Base-by-base conservation (phyloP, 2,113 vertebrate species). In the Scophthalmus maximus region DNA sequence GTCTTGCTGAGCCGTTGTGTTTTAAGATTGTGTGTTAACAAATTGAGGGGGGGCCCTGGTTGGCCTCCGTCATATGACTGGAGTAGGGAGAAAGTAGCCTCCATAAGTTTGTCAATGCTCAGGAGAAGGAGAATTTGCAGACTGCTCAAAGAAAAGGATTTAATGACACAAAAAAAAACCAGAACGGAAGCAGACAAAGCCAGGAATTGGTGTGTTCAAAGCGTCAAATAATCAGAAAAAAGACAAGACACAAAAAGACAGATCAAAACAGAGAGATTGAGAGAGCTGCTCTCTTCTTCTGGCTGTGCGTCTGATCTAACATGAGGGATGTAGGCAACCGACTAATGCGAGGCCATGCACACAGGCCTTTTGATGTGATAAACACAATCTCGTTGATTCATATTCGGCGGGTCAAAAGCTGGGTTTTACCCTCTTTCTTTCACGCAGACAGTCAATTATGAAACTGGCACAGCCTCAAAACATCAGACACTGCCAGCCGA, bases 281-380 rank as follows among this genome's bases (percentile, higher is more conserved):
- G 47, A 62, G 73, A 55, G 23, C 42, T 1, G 18, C 18, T 18
- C 18, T 46, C 18, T 15, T 68, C 68, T 63, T 57, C n/a, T 57
- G 55, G 25, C 23, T 73, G 32, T 0, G 42, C 1, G 29, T 68
- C 60, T 77, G 79, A 81, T 81, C 68, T 6, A 57, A 73, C 56
- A 55, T 30, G 38, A 83, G 70, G 58, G 59, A 72, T 25, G 51
- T 11, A 64, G 38, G 75, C 57, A 62, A 61, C 42, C 1, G 7
- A 62, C 61, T 74, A 61, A 75, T 61, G 42, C 6, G 73, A 69
- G 49, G 60, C 64, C 63, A 49, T 6, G 63, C 72, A 68, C 56
- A 66, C 46, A 67, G 25, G 53, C n/a, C 56, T 55, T 81, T 82
- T 87, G 83, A 85, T 78, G 73, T 61, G 51, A 82, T 66, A 51